Conservation (phyloP, 2,888 invertebrate species). For the Ceramica pisi region DNA sequence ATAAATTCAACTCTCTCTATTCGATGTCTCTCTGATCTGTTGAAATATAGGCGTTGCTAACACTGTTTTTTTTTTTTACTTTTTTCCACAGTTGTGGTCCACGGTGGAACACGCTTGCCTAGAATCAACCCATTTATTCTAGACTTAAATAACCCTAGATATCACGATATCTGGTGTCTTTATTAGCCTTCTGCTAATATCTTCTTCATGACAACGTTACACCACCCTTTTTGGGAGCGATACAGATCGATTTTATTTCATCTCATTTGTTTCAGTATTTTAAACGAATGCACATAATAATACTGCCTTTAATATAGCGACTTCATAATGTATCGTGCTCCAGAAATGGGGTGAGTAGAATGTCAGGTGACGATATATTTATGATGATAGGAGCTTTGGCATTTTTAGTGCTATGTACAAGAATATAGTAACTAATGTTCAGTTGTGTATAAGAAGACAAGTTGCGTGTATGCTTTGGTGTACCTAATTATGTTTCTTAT, state of each 20-base stretch:
- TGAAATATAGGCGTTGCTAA: too few relatives aligned
- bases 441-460: background rate
- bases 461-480: background rate
- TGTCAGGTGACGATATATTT: conserved; percentile 2
- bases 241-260: conserved; percentile 50
- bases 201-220: background rate
- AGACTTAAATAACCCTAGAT: background rate
- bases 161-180: background rate
- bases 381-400: conserved; percentile 4
- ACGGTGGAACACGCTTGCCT: background rate
- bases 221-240: conserved; percentile 33
- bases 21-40: too few relatives aligned
- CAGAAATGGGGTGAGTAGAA: conserved; percentile 42
- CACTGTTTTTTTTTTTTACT: too few relatives aligned
- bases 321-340: conserved; percentile 44
- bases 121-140: background rate
- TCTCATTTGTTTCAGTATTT: conserved; percentile 47
- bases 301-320: conserved; percentile 33
- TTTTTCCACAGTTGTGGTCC: background rate
- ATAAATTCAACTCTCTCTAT: too few relatives aligned
- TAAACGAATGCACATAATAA: conserved; percentile 63
- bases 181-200: conserved; percentile 34
- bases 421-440: background rate
- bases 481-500: background rate
- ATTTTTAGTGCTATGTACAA: conserved; percentile 12